Conservation (phyloP, 1,140 invertebrate genomes). For the Lysiphlebus fabarum region DNA sequence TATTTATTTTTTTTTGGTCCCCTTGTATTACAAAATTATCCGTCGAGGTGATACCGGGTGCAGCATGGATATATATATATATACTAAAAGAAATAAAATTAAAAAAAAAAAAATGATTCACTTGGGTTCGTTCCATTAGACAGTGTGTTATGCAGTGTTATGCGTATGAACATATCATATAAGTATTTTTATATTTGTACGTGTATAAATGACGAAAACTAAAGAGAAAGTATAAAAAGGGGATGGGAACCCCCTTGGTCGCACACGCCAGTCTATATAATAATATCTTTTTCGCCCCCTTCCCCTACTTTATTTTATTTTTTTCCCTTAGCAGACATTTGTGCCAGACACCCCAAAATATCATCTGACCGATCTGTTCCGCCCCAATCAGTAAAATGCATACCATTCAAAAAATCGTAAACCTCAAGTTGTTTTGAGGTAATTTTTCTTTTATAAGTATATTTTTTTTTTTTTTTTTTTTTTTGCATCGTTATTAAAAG, state of each 20-base stretch:
- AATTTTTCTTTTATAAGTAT: neutral
- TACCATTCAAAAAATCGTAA: too few species aligned
- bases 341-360: slow-evolving; percentile 17
- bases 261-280: slow-evolving; percentile 28
- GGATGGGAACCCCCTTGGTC: slow-evolving; percentile 22
- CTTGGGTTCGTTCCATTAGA: slow-evolving; percentile 27
- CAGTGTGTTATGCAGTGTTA: slow-evolving; percentile 12
- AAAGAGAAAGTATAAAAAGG: slow-evolving; percentile 18
- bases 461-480: too few species aligned
- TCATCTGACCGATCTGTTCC: neutral
- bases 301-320: slow-evolving; percentile 33
- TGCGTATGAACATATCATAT: too few species aligned
- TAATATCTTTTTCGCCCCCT: slow-evolving; percentile 30
- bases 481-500: too few species aligned
- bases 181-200: neutral
- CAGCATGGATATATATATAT: slow-evolving; percentile 8
- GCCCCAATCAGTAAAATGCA: too few species aligned
- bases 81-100: slow-evolving; percentile 8
- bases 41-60: slow-evolving; percentile 20
- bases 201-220: neutral
- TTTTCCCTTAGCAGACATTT: slow-evolving; percentile 26
- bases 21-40: slow-evolving; percentile 12
- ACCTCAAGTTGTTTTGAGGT: neutral
- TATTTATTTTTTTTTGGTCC: neutral
- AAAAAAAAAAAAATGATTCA: slow-evolving; percentile 30